Conservation (phyloP, 2,113 vertebrate genomes). For the Uria aalge region DNA sequence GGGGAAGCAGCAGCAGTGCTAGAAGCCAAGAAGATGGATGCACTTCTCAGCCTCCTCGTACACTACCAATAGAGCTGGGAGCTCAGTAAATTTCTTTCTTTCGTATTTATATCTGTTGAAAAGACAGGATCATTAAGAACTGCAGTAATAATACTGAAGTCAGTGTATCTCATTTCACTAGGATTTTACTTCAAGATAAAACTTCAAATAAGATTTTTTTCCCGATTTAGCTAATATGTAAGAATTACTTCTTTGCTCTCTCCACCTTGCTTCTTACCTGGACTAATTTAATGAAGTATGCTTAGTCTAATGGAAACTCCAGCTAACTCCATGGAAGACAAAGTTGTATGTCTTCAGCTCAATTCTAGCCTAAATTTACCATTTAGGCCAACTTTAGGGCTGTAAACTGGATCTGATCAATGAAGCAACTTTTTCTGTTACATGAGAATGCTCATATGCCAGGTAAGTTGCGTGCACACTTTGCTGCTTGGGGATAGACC, state of each 20-base stretch:
- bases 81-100: background rate
- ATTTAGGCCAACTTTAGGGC: background rate
- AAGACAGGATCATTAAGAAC: background rate
- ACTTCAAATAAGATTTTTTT: background rate
- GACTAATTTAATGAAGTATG: background rate
- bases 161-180: background rate
- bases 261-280: background rate
- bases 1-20: background rate
- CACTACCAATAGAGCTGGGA: background rate
- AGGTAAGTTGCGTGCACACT: background rate
- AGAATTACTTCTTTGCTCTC: background rate
- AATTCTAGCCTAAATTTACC: background rate
- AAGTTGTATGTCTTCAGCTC: background rate
- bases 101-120: background rate
- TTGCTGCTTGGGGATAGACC: background rate
- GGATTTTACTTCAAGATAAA: background rate
- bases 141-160: background rate
- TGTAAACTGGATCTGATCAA: background rate
- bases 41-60: background rate
- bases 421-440: background rate
- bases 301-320: background rate
- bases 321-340: background rate
- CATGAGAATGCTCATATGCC: background rate
- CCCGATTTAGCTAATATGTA: background rate
- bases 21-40: background rate